These are phyloP conservation scores for Solea solea DNA, from an alignment of 2,113 vertebrate genomes.

Conservation along the genomic window DNA sequence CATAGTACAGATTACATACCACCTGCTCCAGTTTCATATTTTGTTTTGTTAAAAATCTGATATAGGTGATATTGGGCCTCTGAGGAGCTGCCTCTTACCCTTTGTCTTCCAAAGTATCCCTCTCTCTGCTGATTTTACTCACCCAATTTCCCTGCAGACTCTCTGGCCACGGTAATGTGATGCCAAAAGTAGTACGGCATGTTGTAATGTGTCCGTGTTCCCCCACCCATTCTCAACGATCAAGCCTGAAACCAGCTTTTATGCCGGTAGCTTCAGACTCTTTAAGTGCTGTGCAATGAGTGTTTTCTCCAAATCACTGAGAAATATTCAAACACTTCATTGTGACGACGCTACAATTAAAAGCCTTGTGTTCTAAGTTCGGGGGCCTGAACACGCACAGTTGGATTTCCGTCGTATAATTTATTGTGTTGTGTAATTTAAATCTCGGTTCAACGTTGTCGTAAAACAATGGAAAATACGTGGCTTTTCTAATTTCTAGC, in stretches of 20 bases:
- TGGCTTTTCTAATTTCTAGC: neutral
- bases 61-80: constrained; percentile 55
- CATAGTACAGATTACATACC: constrained; percentile 64
- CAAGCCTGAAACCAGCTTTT: neutral
- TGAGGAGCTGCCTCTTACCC: constrained; percentile 21
- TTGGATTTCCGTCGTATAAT: no score
- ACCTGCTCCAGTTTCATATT: constrained; percentile 69
- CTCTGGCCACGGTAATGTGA: constrained; percentile 25
- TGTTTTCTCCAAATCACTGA: no score
- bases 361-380: no score
- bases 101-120: neutral
- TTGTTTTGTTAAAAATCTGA: constrained; percentile 68
- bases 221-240: neutral
- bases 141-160: constrained; percentile 6
- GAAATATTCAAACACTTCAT: no score
- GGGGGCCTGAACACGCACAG: no score
- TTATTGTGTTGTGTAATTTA: no score
- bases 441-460: no score
- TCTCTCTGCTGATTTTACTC: constrained; percentile 16
- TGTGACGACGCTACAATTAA: no score
- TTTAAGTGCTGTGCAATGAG: neutral
- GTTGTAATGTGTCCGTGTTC: constrained; percentile 1
- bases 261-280: neutral
- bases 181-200: constrained; percentile 9
- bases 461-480: no score